phyloP scores from a whole-genome alignment of 1,140 invertebrate genomes.

The Philaenus spumarius region DNA sequence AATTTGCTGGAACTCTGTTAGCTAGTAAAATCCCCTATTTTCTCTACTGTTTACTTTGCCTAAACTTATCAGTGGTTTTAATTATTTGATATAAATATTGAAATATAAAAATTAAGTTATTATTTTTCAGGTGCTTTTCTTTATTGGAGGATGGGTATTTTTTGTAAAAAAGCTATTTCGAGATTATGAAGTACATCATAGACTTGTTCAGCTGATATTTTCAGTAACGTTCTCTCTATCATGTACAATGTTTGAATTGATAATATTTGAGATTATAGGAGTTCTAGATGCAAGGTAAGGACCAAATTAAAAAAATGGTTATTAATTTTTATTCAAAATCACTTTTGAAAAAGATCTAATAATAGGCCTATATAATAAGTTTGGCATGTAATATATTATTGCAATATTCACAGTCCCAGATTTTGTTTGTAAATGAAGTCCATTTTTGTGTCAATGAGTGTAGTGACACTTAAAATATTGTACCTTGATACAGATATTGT shows the following conservation, averaged over 20 bases:
- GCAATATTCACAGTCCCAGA: background rate
- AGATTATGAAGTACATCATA: constrained; percentile 97
- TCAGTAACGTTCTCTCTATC: constrained; percentile 95
- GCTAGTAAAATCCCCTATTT: too few species aligned
- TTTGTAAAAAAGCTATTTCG: constrained; percentile 97
- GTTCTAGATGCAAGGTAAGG: constrained; percentile 71
- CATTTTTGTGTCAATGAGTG: too few species aligned
- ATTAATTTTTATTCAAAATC: background rate
- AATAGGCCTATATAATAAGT: background rate
- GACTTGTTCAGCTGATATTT: constrained; percentile 92
- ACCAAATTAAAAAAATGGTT: background rate
- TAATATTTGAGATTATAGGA: constrained; percentile 99
- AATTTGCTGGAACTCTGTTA: too few species aligned
- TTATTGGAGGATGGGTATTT: constrained; percentile 96
- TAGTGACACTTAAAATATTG: too few species aligned
- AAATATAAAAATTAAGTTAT: too few species aligned
- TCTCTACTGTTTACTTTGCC: too few species aligned
- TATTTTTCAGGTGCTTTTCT: constrained; percentile 79
- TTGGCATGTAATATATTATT: background rate
- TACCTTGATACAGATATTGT: too few species aligned
- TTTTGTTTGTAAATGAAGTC: background rate
- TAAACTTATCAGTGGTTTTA: too few species aligned
- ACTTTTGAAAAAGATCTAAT: background rate
- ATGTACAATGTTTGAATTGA: constrained; percentile 99
- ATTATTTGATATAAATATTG: too few species aligned